These are phyloP conservation scores for Falco rusticolus DNA, from an alignment of 2,797 vertebrate genomes.

Conservation along the genomic window DNA sequence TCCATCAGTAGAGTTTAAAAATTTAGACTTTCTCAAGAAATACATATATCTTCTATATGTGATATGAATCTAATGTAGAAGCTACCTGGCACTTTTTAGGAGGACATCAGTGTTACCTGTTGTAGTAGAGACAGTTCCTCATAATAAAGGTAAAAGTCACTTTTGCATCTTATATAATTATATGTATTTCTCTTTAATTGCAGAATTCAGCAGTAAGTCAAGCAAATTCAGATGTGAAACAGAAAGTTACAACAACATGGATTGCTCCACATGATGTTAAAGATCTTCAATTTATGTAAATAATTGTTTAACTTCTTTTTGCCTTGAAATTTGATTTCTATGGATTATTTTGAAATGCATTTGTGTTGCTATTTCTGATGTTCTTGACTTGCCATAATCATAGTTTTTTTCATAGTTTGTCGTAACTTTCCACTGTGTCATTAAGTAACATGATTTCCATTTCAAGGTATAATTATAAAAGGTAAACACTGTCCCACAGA, in stretches of 20 bases:
- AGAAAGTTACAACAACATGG: slow-evolving; percentile 62
- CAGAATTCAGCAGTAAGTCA: slow-evolving; percentile 69
- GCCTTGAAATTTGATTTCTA: not conserved
- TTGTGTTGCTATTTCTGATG: not conserved
- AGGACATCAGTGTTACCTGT: not conserved
- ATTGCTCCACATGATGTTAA: slow-evolving; percentile 8
- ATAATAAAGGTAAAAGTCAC: not conserved
- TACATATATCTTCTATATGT: not conserved
- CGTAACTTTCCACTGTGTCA: not conserved
- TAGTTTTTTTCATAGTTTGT: not conserved
- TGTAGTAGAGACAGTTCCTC: not conserved
- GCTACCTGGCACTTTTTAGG: not conserved
- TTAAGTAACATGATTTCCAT: not conserved
- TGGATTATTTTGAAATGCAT: not conserved
- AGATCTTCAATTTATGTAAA: slow-evolving; percentile 65
- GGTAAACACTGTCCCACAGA: not conserved
- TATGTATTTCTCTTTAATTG: not conserved
- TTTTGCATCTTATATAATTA: not conserved
- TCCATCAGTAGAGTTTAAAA: not conserved
- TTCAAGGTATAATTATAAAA: not conserved
- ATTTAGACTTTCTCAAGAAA: not conserved
- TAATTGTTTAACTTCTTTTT: not conserved
- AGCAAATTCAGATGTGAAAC: slow-evolving; percentile 53
- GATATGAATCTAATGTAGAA: not conserved
- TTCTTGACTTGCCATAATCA: not conserved